A percentile compares a stretch with the other conserved stretches of the same genome.
These are phyloP conservation scores for Opisthograptis luteolata DNA, from an alignment of 2,888 invertebrate species.

Conservation along the genomic window DNA sequence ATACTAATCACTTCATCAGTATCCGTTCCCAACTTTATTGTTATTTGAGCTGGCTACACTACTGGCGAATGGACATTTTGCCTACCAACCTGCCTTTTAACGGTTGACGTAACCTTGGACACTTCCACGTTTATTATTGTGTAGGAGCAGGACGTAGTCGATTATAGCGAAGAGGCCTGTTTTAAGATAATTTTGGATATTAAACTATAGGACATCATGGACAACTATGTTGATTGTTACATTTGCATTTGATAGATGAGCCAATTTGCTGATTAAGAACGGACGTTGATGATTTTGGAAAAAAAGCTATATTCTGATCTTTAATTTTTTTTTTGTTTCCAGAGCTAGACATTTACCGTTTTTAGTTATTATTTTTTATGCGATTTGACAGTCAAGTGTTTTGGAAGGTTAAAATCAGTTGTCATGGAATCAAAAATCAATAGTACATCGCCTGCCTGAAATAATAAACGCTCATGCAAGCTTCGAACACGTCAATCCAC, in stretches of 20 bases:
- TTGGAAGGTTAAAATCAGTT: constrained; percentile 19
- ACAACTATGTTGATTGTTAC: not conserved
- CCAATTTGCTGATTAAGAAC: not conserved
- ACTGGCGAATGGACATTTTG: constrained; percentile 46
- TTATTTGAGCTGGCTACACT: constrained; percentile 30
- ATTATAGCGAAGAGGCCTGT: constrained; percentile 24
- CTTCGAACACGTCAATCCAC: constrained; percentile 70
- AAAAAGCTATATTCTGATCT: too few relatives aligned
- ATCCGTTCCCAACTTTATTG: constrained; percentile 1
- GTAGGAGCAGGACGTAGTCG: constrained; percentile 3
- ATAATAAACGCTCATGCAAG: constrained; percentile 75
- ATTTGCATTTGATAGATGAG: constrained; percentile 1
- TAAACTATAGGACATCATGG: not conserved
- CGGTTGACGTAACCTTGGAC: constrained; percentile 44
- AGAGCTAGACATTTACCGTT: not conserved
- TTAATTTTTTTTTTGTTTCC: too few relatives aligned
- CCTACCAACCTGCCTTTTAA: constrained; percentile 47
- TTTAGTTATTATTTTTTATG: not conserved
- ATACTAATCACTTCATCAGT: too few relatives aligned
- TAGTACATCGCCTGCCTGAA: constrained; percentile 66
- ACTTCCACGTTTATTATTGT: constrained; percentile 31
- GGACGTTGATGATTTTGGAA: not conserved
- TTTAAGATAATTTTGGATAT: constrained; percentile 12
- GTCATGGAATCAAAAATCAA: constrained; percentile 60
- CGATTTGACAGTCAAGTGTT: not conserved